Conservation (phyloP, 2,797 vertebrate genomes). For the Menidia menidia region DNA sequence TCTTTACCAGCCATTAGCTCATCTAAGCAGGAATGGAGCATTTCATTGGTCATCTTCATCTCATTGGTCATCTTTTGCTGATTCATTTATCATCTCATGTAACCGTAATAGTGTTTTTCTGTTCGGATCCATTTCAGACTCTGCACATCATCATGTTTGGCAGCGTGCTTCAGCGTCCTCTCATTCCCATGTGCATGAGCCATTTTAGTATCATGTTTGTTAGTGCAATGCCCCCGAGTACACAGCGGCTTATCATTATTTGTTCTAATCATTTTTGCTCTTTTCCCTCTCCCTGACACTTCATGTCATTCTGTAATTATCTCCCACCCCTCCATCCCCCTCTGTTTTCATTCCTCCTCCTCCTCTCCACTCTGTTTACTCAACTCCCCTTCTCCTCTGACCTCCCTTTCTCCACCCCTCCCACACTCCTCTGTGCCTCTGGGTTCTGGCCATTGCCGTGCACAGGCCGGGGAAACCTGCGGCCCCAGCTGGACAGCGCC, state of each 20-base stretch:
- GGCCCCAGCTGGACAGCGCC: constrained; percentile 95
- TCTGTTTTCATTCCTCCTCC: constrained; percentile 17
- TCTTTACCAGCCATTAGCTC: constrained; percentile 3
- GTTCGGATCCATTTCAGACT: constrained; percentile 41
- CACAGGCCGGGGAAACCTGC: constrained; percentile 93
- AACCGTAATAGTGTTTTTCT: constrained; percentile 11
- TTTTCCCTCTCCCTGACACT: constrained; percentile 24
- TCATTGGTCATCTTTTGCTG: not conserved
- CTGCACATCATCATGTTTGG: constrained; percentile 28
- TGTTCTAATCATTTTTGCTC: constrained; percentile 55
- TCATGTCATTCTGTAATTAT: constrained; percentile 22
- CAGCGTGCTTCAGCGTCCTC: constrained; percentile 28
- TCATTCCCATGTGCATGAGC: constrained; percentile 50
- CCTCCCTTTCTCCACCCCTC: constrained; percentile 46
- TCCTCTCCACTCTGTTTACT: constrained; percentile 23
- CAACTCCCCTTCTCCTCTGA: constrained; percentile 30
- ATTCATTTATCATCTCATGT: constrained; percentile 20
- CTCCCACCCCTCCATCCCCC: constrained; percentile 10
- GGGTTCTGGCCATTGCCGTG: not conserved
- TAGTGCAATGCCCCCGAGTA: constrained; percentile 45
- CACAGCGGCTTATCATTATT: constrained; percentile 46
- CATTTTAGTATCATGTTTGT: constrained; percentile 41
- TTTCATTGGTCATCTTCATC: constrained; percentile 28
- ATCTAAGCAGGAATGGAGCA: constrained; percentile 1
- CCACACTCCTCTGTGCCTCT: constrained; percentile 1